A percentile compares a stretch with the other conserved stretches of the same genome.
phyloP scores from a whole-genome alignment of 2,113 vertebrate species.

The Hippolais icterina region DNA sequence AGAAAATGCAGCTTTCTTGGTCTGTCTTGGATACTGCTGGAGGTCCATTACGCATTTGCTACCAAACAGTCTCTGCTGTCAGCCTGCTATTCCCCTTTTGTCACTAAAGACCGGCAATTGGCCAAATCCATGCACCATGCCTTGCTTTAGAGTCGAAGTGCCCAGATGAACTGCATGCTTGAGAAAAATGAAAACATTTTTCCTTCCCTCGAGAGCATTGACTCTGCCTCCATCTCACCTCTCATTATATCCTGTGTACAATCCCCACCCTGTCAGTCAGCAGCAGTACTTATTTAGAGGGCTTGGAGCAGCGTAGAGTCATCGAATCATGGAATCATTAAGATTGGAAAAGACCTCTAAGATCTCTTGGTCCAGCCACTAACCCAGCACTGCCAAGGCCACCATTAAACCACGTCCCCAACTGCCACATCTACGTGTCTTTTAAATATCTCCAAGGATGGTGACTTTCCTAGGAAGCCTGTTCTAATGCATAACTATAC shows the following conservation, averaged over 20 bases:
- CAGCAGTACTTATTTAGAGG: neutral
- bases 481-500: neutral
- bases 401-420: neutral
- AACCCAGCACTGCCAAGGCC: neutral
- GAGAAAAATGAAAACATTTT: neutral
- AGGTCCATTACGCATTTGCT: neutral
- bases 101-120: neutral
- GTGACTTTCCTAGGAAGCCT: neutral
- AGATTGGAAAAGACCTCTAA: neutral
- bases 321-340: neutral
- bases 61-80: neutral
- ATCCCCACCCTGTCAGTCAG: fast-evolving
- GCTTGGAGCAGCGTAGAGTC: neutral
- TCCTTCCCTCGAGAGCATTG: neutral
- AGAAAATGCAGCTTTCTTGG: neutral
- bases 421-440: neutral
- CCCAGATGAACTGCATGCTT: neutral
- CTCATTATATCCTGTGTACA: fast-evolving
- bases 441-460: neutral
- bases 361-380: neutral
- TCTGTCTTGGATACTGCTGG: neutral
- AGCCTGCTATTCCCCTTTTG: neutral
- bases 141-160: fast-evolving
- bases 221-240: neutral
- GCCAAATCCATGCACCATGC: fast-evolving